phyloP scores from a whole-genome alignment of 2,797 vertebrate genomes.

The Meriones psammophilus region DNA sequence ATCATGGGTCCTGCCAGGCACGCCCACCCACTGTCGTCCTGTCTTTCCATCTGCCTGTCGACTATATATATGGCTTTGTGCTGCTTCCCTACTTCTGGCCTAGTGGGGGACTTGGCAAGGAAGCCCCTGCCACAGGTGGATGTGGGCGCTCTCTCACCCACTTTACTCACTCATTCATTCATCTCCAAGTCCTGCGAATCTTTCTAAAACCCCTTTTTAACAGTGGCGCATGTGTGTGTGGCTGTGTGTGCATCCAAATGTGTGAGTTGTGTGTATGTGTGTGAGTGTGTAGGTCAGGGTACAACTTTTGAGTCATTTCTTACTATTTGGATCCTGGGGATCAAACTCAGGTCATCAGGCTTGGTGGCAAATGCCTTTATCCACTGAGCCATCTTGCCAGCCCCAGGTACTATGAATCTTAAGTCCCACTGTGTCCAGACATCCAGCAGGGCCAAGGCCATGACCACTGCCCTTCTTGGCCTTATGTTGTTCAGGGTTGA shows the following conservation, averaged over 20 bases:
- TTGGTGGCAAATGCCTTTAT: not conserved
- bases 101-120: accelerated
- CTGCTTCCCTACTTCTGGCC: not conserved
- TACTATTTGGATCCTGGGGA: not conserved
- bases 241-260: not conserved
- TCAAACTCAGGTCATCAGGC: not conserved
- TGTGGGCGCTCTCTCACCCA: not conserved
- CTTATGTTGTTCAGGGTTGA: not conserved
- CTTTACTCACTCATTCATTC: accelerated
- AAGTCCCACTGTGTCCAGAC: not conserved
- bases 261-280: too few relatives aligned
- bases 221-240: not conserved
- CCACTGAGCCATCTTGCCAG: too few relatives aligned
- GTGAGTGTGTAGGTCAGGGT: not conserved
- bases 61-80: accelerated
- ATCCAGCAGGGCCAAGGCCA: accelerated
- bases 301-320: not conserved
- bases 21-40: accelerated
- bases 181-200: not conserved
- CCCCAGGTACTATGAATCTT: not conserved
- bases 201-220: not conserved
- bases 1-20: not conserved
- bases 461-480: not conserved
- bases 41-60: accelerated
- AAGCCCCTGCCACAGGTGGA: not conserved